These are phyloP conservation scores for Polydrusus pterygomalis DNA, from an alignment of 2,888 invertebrate genomes.

Conservation along the genomic window DNA sequence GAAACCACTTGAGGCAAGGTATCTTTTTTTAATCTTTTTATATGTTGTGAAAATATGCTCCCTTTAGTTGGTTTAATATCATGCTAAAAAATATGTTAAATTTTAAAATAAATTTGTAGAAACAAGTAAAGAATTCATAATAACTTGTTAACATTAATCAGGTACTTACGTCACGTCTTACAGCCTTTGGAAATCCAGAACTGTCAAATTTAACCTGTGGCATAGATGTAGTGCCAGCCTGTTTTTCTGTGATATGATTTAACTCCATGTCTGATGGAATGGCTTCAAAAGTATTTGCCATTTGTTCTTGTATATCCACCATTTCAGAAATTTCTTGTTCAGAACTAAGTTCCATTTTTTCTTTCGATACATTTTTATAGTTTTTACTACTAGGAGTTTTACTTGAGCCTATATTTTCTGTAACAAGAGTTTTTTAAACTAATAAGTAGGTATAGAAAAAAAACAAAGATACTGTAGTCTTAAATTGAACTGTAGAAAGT, in stretches of 20 bases:
- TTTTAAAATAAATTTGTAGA: background rate
- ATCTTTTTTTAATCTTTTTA: constrained; percentile 68
- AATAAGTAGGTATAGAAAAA: too few species aligned
- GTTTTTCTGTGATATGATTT: constrained; percentile 77
- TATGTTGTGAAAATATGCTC: constrained; percentile 74
- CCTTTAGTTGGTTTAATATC: constrained; percentile 66
- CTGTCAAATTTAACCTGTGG: constrained; percentile 61
- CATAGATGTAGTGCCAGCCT: constrained; percentile 51
- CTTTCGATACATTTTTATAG: constrained; percentile 29
- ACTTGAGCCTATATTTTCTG: background rate
- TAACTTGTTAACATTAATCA: background rate
- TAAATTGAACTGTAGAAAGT: background rate
- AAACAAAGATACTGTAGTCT: too few species aligned
- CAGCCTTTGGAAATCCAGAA: constrained; percentile 74
- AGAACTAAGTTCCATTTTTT: constrained; percentile 41
- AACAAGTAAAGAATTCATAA: background rate
- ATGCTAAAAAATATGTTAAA: constrained; percentile 55
- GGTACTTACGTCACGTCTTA: constrained; percentile 69
- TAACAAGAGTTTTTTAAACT: too few species aligned
- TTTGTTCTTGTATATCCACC: constrained; percentile 63
- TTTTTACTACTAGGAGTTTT: background rate
- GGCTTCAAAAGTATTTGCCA: constrained; percentile 71
- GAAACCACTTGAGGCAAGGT: background rate
- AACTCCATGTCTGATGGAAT: constrained; percentile 71
- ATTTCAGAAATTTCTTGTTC: constrained; percentile 40